phyloP scores from a whole-genome alignment of 2,797 vertebrate genomes.

The Takifugu rubripes region DNA sequence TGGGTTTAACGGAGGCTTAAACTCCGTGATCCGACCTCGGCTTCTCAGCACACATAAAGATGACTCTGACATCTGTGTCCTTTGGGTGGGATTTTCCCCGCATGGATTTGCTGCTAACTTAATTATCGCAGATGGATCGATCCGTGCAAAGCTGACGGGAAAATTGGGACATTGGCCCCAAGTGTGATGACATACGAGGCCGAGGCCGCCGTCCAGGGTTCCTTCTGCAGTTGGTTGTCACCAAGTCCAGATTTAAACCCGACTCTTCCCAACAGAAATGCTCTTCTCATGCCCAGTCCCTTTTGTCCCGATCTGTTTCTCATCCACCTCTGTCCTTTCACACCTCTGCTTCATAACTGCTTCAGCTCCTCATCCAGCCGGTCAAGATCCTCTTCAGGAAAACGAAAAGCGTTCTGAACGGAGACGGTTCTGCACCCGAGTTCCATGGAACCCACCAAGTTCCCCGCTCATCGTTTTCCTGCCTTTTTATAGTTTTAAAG shows the following conservation, averaged over 20 bases:
- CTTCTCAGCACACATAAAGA: too few relatives aligned
- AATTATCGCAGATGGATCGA: constrained; percentile 11
- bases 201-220: constrained; percentile 15
- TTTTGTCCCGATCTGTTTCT: constrained; percentile 23
- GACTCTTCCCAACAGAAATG: constrained; percentile 8
- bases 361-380: too few relatives aligned
- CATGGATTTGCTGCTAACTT: constrained; percentile 3
- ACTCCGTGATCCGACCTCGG: neutral
- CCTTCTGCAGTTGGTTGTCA: constrained; percentile 31
- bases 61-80: neutral
- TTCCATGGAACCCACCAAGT: neutral
- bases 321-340: constrained; percentile 12
- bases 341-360: constrained; percentile 1
- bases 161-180: constrained; percentile 6
- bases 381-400: constrained; percentile 6
- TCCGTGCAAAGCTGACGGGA: constrained; percentile 7
- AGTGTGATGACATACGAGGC: constrained; percentile 10
- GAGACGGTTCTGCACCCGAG: constrained; percentile 4
- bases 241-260: constrained; percentile 17
- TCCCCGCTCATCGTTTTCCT: constrained; percentile 16
- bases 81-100: constrained; percentile 6
- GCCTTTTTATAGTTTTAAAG: constrained; percentile 2
- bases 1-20: constrained; percentile 24
- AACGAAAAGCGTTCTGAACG: constrained; percentile 3
- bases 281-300: constrained; percentile 25